Base-by-base conservation (phyloP, 30 jellyfish, hydroid and myxozoan genomes). In the Aurelia aurita region DNA sequence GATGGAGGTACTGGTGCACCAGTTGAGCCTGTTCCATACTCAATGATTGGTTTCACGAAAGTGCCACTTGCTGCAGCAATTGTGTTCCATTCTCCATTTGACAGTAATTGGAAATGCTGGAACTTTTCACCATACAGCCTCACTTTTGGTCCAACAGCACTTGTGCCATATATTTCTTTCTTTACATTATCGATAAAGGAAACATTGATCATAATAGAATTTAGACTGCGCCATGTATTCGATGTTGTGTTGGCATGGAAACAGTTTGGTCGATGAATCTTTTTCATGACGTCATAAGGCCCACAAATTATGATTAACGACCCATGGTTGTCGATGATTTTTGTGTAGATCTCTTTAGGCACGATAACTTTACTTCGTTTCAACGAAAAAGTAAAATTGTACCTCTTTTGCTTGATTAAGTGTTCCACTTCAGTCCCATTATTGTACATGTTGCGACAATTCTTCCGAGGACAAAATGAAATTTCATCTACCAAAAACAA, bases 231-330 rank as follows among this genome's bases (percentile, higher is more conserved):
- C 90, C 90, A 80, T 14, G 80, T 15, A 5, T 26, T 49, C 70
- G 74, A 22, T 51, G 90, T 60, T 15, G 75, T 5, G 39, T 80
- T 65, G 9, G 70, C 72, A 49, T 31, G 54, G 82, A 46, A 80
- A 29, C 90, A 77, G 23, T 54, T 32, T 3, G 68, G 8, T 13
- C 46, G 49, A 10, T 46, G 22, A 4, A 44, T 20, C 44, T 9
- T 51, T 21, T 46, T 54, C 16, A 23, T 14, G 6, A 43, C 31
- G 5, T 27, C 14, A 69, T 62, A 46, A 12, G 58, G 10, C 35
- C 82, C 90, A 35, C 90, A 80, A 23, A 80, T 28, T 25, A 64
- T 29, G 21, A 26, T 28, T 63, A 80, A 67, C 3, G 82, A 25
- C 9, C 80, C 72, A 8, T 19, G 15, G 23, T 64, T 65, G 0